Evolutionary conservation across 1,140 invertebrate genomes (phyloP), one percentile per base, ranked within the genome.

Genomic region (Ditylenchus dipsaci): DNA sequence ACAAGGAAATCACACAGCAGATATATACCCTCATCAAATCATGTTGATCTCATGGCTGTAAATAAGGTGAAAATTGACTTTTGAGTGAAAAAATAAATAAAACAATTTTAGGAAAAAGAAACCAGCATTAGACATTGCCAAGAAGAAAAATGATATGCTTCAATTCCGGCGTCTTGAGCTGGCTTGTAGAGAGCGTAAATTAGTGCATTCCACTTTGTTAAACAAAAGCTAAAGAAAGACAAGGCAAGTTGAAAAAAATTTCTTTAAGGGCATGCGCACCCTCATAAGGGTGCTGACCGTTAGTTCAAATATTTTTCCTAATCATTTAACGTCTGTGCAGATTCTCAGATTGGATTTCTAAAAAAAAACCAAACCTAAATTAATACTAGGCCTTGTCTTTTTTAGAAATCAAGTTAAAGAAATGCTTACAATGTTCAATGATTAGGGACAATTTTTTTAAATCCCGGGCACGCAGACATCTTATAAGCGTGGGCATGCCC

Each of bases 1-100:
- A 71, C 90, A 91, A 0, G 89, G 91, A 71, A 99, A 98, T 86
- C 88, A 90, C 68, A 90, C 89, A 68, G 92, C 92, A 42, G n/a
- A 90, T 97, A 21, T 74, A 49, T 30, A 47, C 77, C 26, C 70
- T 75, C n/a, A 86, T 95, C 33, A 88, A 91, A 67, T 79, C 84
- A 87, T 43, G 86, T 86, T 23, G 85, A 86, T 81, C 79, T 89
- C 8, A 85, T 87, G 70, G 85, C 87, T 64, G 73, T 84, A 26
- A 90, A 90, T 83, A 65, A 69, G 63, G 70, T 72, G 30, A 23
- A 15, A 23, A 19, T 0, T 72, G 27, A n/a, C 42, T 1, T 11
- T 68, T 59, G n/a, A 29, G 23, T 11, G 58, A 53, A 59, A 33
- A 47, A 67, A 15, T 69, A 59, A 56, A 29, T 21, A 61, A 30